These are phyloP conservation scores for Tolmerus cingulatus DNA, from an alignment of 2,888 invertebrate species.

Conservation along the genomic window DNA sequence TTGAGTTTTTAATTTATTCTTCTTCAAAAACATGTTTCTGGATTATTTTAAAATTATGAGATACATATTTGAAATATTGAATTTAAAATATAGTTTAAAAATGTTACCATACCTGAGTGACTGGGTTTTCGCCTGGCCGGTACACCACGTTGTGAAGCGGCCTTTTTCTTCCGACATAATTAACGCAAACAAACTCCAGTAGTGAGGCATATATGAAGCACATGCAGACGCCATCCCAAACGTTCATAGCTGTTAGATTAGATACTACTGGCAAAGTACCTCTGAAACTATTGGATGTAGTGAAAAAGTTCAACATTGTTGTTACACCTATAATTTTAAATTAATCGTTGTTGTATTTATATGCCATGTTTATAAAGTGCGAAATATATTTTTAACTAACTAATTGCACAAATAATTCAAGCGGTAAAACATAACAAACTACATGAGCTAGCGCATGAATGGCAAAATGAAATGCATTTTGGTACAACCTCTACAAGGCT, in stretches of 20 bases:
- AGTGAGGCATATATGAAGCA: conserved; percentile 95
- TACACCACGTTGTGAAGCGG: conserved; percentile 90
- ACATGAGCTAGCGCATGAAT: background rate
- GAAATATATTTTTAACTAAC: background rate
- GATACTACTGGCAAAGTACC: conserved; percentile 93
- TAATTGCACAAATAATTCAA: background rate
- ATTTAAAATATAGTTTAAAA: background rate
- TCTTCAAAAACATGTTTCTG: background rate
- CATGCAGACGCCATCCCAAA: conserved; percentile 97
- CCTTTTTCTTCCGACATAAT: conserved; percentile 91
- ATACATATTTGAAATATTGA: background rate
- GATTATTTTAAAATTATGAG: background rate
- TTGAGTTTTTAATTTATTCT: background rate
- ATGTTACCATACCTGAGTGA: conserved; percentile 76
- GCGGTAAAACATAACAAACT: background rate
- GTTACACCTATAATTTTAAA: conserved; percentile 78
- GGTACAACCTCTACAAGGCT: background rate
- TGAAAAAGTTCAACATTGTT: conserved; percentile 98
- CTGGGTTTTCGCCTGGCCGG: conserved; percentile 88
- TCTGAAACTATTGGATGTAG: conserved; percentile 91
- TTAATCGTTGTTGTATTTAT: conserved; percentile 14
- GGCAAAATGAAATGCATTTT: background rate
- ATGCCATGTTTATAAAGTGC: conserved; percentile 2
- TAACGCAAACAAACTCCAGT: conserved; percentile 93
- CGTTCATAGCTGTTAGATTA: conserved; percentile 94